These are phyloP conservation scores for Dorcus hopei DNA, from an alignment of 2,888 invertebrate species.

Conservation along the genomic window DNA sequence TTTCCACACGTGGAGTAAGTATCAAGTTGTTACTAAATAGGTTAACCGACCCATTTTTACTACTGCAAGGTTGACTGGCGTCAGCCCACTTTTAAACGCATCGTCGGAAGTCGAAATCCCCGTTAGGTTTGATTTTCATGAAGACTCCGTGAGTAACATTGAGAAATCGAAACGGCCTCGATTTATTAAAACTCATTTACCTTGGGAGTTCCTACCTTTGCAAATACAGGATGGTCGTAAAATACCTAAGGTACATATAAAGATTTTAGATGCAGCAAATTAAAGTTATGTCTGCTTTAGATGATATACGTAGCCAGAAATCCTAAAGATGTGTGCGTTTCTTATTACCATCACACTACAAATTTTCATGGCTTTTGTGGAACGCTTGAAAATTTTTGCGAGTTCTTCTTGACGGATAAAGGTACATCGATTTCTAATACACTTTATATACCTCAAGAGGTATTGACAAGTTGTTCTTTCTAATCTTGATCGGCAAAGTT, in stretches of 20 bases:
- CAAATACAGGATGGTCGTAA: constrained; percentile 38
- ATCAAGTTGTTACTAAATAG: neutral
- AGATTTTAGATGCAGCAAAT: neutral
- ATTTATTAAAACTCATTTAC: constrained; percentile 25
- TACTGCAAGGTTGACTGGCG: no score
- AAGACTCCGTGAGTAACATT: neutral
- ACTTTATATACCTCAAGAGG: no score
- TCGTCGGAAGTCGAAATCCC: neutral
- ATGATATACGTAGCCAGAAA: constrained; percentile 24
- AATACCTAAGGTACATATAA: constrained; percentile 18
- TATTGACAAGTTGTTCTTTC: no score
- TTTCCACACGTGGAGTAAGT: constrained; percentile 72
- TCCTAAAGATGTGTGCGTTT: constrained; percentile 24
- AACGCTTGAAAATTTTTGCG: constrained; percentile 7
- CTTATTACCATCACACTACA: constrained; percentile 19
- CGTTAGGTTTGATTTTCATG: neutral
- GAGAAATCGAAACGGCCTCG: constrained; percentile 3
- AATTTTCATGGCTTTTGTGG: constrained; percentile 52
- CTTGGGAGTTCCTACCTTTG: constrained; percentile 22
- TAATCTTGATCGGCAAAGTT: no score
- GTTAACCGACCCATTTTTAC: constrained; percentile 13
- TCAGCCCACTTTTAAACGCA: neutral
- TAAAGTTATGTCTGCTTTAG: constrained; percentile 15
- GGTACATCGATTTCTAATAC: constrained; percentile 37
- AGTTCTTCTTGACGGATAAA: constrained; percentile 47